Conservation (phyloP, 2,888 invertebrate genomes). For the Parnassius apollo region DNA sequence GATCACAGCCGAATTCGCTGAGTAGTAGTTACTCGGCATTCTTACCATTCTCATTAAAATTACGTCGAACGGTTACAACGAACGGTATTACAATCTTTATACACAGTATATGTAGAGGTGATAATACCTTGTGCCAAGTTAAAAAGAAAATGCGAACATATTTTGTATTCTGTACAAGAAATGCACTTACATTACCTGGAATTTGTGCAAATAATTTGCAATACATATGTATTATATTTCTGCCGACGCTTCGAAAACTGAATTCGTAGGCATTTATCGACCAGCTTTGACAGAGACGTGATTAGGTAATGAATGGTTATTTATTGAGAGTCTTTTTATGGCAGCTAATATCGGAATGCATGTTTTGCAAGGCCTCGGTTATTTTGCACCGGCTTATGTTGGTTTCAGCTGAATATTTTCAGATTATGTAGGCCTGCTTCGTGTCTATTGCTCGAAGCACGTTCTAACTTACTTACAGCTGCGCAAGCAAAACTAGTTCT, state of each 20-base stretch:
- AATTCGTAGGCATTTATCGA: constrained; percentile 3
- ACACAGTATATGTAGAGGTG: neutral
- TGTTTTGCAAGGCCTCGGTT: constrained; percentile 14
- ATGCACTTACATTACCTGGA: constrained; percentile 13
- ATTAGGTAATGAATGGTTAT: neutral
- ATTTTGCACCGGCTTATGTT: neutral
- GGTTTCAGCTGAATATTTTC: constrained; percentile 3
- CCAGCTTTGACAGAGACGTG: constrained; percentile 7
- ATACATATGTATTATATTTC: constrained; percentile 2
- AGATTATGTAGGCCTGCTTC: constrained; percentile 7
- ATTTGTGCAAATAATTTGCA: constrained; percentile 10
- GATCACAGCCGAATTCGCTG: constrained; percentile 3
- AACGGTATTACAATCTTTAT: neutral
- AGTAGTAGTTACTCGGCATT: constrained; percentile 1
- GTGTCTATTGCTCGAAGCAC: constrained; percentile 1
- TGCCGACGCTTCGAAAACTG: constrained; percentile 2
- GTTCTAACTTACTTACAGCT: constrained; percentile 4
- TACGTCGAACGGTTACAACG: neutral
- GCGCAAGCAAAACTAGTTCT: neutral
- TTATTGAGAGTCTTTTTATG: neutral
- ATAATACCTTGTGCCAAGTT: neutral
- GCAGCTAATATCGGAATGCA: constrained; percentile 9
- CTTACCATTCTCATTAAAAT: neutral
- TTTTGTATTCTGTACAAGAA: constrained; percentile 6
- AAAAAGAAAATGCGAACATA: neutral